Evolutionary conservation across 2,888 invertebrate genomes (phyloP).

Genomic region (Thera britannica): DNA sequence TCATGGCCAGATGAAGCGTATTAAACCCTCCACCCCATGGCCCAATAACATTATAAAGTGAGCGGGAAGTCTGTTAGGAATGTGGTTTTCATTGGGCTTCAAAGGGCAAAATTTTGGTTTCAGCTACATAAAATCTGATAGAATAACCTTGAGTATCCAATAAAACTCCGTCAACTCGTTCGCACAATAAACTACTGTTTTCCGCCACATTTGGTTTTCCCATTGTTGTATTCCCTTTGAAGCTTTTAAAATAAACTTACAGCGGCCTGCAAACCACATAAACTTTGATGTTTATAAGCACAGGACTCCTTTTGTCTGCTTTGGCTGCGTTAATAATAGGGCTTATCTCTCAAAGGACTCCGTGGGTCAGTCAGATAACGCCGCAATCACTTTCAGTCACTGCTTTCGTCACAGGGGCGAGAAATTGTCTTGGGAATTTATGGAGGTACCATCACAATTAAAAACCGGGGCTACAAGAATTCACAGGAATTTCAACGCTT

Average conservation of each 20-base stretch:
- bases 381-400: slow-evolving; percentile 5
- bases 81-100: too few relatives aligned
- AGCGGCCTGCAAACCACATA: slow-evolving; percentile 1
- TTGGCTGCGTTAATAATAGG: slow-evolving; percentile 24
- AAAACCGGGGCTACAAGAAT: background rate
- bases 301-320: slow-evolving; percentile 29
- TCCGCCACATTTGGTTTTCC: background rate
- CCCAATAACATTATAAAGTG: too few relatives aligned
- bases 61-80: too few relatives aligned
- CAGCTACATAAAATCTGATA: too few relatives aligned
- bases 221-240: background rate
- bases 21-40: too few relatives aligned
- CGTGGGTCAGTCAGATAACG: slow-evolving; percentile 26
- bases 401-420: slow-evolving; percentile 11
- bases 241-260: background rate
- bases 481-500: too few relatives aligned
- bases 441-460: background rate
- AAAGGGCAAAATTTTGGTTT: too few relatives aligned
- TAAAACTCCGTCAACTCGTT: background rate
- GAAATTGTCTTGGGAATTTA: background rate
- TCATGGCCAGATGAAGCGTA: too few relatives aligned
- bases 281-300: slow-evolving; percentile 14
- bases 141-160: too few relatives aligned
- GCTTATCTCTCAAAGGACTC: slow-evolving; percentile 29
- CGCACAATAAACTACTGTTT: background rate